phyloP scores from a whole-genome alignment of 2,797 vertebrate species.

The Sarcoramphus papa region DNA sequence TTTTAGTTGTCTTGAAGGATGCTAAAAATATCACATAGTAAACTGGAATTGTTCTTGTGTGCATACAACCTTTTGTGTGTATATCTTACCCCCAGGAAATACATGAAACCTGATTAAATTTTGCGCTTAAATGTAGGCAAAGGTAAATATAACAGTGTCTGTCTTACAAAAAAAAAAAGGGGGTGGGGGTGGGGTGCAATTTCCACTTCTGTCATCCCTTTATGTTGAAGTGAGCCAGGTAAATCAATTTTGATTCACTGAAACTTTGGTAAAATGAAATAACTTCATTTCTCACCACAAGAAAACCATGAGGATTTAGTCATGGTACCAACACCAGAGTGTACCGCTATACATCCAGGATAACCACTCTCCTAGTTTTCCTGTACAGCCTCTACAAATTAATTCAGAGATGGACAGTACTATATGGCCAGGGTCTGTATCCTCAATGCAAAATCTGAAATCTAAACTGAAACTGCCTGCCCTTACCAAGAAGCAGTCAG shows the following conservation, averaged over 20 bases:
- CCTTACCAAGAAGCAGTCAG: background rate
- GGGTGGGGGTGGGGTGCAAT: fast-evolving
- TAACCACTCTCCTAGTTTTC: background rate
- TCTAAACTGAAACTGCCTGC: background rate
- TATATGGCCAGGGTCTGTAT: background rate
- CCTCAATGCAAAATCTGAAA: background rate
- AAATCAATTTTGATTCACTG: background rate
- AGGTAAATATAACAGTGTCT: background rate
- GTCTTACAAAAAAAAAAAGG: background rate
- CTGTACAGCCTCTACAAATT: background rate
- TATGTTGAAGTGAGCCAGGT: background rate
- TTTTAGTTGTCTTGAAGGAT: background rate
- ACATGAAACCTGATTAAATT: background rate
- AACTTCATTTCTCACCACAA: background rate
- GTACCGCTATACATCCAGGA: background rate
- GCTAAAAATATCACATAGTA: background rate
- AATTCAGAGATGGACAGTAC: background rate
- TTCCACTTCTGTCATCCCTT: background rate
- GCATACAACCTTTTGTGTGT: background rate
- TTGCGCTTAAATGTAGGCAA: background rate
- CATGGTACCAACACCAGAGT: background rate
- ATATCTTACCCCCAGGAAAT: background rate
- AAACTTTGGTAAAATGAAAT: background rate
- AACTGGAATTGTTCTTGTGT: background rate
- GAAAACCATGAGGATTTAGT: background rate